phyloP scores from a whole-genome alignment of 1,140 invertebrate species.

The Scylla paramamosain region DNA sequence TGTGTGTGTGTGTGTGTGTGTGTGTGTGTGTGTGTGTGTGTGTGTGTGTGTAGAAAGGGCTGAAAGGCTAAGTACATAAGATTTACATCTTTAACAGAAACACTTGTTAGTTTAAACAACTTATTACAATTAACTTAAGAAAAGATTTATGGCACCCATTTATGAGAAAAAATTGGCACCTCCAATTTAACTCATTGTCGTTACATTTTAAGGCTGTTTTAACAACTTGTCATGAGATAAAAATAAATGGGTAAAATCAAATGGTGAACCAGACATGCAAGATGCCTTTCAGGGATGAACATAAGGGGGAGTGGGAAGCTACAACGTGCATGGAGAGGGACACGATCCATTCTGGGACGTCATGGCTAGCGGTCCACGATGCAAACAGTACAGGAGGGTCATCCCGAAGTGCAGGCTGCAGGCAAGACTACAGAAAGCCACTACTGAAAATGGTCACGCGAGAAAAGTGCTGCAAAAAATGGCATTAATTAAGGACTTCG shows the following conservation, averaged over 20 bases:
- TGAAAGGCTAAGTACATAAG: background rate
- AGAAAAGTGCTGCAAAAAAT: background rate
- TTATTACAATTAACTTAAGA: background rate
- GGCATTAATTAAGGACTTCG: background rate
- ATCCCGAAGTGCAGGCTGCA: background rate
- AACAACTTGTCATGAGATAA: background rate
- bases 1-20: constrained; percentile 51
- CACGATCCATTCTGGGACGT: background rate
- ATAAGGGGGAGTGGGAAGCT: background rate
- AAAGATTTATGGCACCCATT: background rate
- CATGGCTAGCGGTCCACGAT: background rate
- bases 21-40: constrained; percentile 61
- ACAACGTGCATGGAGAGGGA: background rate
- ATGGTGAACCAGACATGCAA: background rate
- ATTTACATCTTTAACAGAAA: background rate
- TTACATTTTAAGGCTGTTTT: background rate
- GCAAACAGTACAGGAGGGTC: background rate
- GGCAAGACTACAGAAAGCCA: background rate
- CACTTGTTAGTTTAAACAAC: background rate
- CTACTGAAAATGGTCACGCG: background rate
- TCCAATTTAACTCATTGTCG: background rate
- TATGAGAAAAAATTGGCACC: background rate
- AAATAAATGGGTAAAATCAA: background rate
- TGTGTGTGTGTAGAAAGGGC: background rate
- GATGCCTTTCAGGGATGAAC: background rate